Percentiles rank a stretch among this genome's conserved stretches.
Conservation (phyloP, 2,797 vertebrate species). For the Carduelis carduelis region DNA sequence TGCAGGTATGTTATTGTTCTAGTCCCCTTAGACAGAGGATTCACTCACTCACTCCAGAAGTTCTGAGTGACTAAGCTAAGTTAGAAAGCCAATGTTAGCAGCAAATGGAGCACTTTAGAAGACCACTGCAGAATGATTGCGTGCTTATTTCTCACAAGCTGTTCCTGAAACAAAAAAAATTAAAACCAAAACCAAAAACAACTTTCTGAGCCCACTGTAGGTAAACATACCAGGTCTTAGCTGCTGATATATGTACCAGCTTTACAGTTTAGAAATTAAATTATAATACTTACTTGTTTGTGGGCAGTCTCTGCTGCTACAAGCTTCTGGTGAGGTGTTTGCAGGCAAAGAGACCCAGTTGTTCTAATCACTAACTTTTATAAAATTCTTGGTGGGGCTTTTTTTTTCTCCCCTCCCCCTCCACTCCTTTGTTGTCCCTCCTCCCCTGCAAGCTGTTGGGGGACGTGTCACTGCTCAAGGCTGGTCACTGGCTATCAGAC, state of each 20-base stretch:
- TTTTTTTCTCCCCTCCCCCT: not conserved
- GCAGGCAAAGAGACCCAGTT: not conserved
- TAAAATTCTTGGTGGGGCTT: conserved; percentile 32
- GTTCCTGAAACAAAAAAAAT: not conserved
- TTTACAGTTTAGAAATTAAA: not conserved
- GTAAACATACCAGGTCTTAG: not conserved
- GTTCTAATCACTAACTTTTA: conserved; percentile 55
- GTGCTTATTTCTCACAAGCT: not conserved
- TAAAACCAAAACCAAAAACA: not conserved
- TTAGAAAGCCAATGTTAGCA: not conserved
- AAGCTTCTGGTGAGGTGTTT: conserved; percentile 9
- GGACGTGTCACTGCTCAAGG: conserved; percentile 2
- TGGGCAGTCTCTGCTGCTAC: not conserved
- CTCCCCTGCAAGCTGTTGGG: not conserved
- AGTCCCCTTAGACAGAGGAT: not conserved
- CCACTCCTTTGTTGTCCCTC: not conserved
- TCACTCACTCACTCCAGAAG: not conserved
- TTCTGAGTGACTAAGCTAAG: not conserved
- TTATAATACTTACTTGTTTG: conserved; percentile 39
- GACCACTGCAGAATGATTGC: not conserved
- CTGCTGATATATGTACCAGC: not conserved
- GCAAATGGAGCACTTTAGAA: not conserved
- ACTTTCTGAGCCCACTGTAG: not conserved
- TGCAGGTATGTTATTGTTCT: not conserved
- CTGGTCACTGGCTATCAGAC: conserved; percentile 46